These are phyloP conservation scores for Caracal caracal DNA, from an alignment of 2,113 vertebrate species.

Conservation along the genomic window DNA sequence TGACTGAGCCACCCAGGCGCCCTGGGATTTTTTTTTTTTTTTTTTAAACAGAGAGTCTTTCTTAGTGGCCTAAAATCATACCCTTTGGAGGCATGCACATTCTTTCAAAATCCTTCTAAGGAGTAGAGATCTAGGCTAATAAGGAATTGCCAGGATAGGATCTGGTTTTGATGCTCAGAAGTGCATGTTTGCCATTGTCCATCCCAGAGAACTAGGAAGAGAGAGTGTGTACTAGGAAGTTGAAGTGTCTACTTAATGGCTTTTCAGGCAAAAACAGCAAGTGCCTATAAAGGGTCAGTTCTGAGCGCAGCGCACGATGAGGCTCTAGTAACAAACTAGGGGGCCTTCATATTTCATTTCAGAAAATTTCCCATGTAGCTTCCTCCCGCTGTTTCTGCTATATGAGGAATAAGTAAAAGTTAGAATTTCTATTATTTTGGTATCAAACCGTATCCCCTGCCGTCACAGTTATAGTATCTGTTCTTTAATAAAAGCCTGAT, in stretches of 20 bases:
- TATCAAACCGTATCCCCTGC: background rate
- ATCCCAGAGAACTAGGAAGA: background rate
- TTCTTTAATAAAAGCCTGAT: constrained; percentile 36
- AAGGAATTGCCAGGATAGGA: background rate
- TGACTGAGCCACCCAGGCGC: too few relatives aligned
- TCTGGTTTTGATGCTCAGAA: background rate
- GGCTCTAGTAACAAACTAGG: background rate
- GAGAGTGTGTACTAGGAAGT: background rate
- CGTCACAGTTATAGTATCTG: background rate
- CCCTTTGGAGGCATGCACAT: background rate
- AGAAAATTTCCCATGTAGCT: background rate
- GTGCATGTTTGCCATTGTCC: background rate
- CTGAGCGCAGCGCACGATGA: background rate
- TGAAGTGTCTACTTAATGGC: background rate
- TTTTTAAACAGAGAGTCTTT: background rate
- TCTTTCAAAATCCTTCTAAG: background rate
- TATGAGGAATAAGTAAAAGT: background rate
- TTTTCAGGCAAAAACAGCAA: background rate
- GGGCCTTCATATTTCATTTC: background rate
- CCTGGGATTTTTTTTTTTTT: background rate
- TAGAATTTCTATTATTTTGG: constrained; percentile 16
- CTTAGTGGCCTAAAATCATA: background rate
- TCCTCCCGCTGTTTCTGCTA: background rate
- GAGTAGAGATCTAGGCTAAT: background rate
- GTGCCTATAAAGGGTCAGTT: background rate